Evolutionary conservation across 2,888 invertebrate species (phyloP).

Genomic region (Allygus modestus): DNA sequence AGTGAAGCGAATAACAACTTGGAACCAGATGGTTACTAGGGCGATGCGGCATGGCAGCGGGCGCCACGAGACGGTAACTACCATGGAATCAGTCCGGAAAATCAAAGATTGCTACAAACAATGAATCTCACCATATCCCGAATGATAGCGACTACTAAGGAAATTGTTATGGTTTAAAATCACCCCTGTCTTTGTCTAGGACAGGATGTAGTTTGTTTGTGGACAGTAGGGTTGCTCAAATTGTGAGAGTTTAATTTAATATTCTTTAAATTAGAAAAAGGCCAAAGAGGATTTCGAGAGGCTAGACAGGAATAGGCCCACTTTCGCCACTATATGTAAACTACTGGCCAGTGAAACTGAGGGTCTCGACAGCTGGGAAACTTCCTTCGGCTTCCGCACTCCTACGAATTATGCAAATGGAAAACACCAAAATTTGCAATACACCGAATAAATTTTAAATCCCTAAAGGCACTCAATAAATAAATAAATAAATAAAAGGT

Average conservation of each 20-base stretch:
- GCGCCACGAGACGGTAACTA: background rate
- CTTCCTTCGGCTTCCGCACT: no score
- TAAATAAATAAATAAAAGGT: no score
- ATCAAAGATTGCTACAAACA: conserved; percentile 9
- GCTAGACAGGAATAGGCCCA: conserved; percentile 17
- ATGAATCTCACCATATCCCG: background rate
- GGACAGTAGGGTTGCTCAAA: no score
- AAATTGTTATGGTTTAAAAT: no score
- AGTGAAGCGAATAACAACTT: conserved; percentile 3
- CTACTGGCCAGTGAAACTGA: conserved; percentile 6
- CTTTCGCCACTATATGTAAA: conserved; percentile 43
- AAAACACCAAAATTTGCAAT: no score
- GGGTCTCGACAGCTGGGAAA: background rate
- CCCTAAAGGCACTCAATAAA: no score
- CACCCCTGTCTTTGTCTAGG: no score
- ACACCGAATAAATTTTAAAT: no score
- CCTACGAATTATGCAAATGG: no score
- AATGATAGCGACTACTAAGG: background rate
- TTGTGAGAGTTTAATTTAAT: background rate
- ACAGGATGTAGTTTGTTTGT: no score
- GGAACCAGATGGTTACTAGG: background rate
- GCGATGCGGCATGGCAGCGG: background rate
- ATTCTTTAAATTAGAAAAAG: conserved; percentile 11
- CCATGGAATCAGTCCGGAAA: conserved; percentile 13
- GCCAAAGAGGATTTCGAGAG: background rate